phyloP scores from a whole-genome alignment of 2,888 invertebrate species.

The Xestia c-nigrum region DNA sequence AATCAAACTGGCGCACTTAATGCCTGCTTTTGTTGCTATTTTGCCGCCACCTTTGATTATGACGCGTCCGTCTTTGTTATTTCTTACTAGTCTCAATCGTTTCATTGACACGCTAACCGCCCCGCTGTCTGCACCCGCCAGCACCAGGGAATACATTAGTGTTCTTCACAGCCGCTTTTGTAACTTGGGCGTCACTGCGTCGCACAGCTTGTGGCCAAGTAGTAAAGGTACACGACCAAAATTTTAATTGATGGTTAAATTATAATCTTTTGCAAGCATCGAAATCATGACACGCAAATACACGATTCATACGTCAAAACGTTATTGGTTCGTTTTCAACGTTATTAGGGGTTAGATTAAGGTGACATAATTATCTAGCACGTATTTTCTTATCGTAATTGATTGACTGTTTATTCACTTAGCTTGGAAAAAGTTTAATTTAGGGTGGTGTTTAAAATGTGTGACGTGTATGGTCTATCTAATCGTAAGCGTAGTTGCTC shows the following conservation, averaged over 20 bases:
- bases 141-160: not conserved
- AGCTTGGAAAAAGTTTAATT: not conserved
- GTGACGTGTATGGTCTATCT: not conserved
- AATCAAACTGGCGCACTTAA: no score
- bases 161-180: not conserved
- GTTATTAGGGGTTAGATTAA: conserved; percentile 1
- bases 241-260: not conserved
- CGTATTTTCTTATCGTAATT: conserved; percentile 7
- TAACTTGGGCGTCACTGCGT: not conserved
- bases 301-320: not conserved
- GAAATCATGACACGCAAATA: not conserved
- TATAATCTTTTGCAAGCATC: not conserved
- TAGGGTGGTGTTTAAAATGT: not conserved
- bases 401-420: not conserved
- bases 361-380: not conserved
- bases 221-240: not conserved
- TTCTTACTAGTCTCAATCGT: not conserved
- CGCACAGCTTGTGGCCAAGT: not conserved
- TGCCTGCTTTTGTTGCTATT: not conserved
- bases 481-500: no score
- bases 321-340: not conserved
- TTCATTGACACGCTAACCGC: not conserved
- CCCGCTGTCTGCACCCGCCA: not conserved
- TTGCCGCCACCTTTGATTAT: not conserved
- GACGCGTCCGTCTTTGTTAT: not conserved